These are phyloP conservation scores for Heteronetta atricapilla DNA, from an alignment of 2,113 vertebrate genomes.

Conservation along the genomic window DNA sequence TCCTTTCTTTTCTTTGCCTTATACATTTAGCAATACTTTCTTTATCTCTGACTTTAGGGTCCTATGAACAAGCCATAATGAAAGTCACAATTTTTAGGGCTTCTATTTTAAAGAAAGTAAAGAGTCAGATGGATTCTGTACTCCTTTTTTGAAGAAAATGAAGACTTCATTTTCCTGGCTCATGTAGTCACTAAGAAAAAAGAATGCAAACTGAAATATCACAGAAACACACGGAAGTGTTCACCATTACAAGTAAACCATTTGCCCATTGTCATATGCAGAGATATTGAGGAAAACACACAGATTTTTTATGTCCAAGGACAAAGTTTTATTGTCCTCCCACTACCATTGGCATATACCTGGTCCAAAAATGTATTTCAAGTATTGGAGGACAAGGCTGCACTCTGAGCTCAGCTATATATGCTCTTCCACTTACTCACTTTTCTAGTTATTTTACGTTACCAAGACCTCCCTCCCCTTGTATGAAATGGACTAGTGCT, in stretches of 20 bases:
- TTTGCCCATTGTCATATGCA: background rate
- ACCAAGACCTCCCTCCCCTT: background rate
- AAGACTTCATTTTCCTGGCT: background rate
- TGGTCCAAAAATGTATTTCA: background rate
- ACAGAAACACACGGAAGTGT: background rate
- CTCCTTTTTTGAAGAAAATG: background rate
- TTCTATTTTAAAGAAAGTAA: background rate
- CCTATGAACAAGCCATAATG: background rate
- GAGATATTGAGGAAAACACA: background rate
- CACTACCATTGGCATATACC: background rate
- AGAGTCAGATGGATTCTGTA: background rate
- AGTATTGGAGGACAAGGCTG: background rate
- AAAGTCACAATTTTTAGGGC: background rate
- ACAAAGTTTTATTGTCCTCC: background rate
- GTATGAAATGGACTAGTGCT: background rate
- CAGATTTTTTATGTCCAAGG: background rate
- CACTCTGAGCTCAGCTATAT: background rate
- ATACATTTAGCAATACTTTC: background rate
- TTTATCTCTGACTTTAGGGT: background rate
- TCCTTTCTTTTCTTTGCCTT: background rate
- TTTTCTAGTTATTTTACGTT: background rate
- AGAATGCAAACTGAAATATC: background rate
- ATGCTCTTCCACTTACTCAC: background rate
- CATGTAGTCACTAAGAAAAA: background rate
- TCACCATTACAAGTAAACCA: background rate